These are phyloP conservation scores for Eledona agricola DNA, from an alignment of 2,888 invertebrate genomes.

Conservation along the genomic window DNA sequence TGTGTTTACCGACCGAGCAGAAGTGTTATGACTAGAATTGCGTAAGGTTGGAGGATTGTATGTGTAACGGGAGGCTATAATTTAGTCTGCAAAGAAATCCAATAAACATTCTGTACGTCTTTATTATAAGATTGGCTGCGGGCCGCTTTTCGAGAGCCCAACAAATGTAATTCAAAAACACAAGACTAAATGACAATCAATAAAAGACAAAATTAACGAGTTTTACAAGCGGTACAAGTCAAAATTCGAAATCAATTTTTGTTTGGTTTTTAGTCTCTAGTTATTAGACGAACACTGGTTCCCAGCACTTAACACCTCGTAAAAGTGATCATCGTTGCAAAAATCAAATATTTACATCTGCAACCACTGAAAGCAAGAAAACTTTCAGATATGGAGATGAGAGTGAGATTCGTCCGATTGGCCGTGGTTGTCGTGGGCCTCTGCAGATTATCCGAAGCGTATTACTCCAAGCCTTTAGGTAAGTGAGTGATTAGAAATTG, in stretches of 20 bases:
- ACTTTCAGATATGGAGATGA: slow-evolving; percentile 21
- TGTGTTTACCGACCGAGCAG: slow-evolving; percentile 35
- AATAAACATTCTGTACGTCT: slow-evolving; percentile 30
- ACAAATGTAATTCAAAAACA: too few relatives aligned
- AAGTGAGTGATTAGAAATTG: too few relatives aligned
- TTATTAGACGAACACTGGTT: slow-evolving; percentile 11
- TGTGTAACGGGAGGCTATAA: slow-evolving; percentile 32
- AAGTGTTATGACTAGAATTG: slow-evolving; percentile 37
- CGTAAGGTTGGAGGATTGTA: slow-evolving; percentile 34
- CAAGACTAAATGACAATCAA: too few relatives aligned
- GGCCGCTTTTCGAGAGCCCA: too few relatives aligned
- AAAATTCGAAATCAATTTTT: slow-evolving; percentile 3
- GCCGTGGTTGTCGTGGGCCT: slow-evolving; percentile 18
- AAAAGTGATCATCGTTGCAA: slow-evolving; percentile 29
- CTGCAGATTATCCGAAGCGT: slow-evolving; percentile 4
- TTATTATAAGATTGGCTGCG: slow-evolving; percentile 15
- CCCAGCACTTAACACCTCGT: slow-evolving; percentile 27
- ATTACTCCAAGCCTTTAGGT: too few relatives aligned
- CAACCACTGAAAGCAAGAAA: slow-evolving; percentile 10
- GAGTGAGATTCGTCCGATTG: slow-evolving; percentile 16
- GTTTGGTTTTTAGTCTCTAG: slow-evolving; percentile 21
- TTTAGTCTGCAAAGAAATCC: slow-evolving; percentile 33
- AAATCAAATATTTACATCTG: slow-evolving; percentile 25
- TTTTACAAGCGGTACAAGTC: too few relatives aligned
- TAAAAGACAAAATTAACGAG: too few relatives aligned